Conservation (phyloP, 1,140 invertebrate species). For the Mactra quadrangularis region DNA sequence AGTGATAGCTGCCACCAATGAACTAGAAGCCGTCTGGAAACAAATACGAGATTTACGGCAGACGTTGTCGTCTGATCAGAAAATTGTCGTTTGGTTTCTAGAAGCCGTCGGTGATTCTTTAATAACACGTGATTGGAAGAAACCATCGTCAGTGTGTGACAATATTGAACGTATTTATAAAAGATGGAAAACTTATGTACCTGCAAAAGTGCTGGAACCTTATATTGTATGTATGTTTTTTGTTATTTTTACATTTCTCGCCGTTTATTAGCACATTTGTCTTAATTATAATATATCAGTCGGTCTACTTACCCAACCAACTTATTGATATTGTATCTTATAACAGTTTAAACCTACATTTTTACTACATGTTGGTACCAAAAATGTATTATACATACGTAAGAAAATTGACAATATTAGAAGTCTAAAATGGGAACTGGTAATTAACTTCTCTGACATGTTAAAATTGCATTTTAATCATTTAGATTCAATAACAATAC, state of each 20-base stretch:
- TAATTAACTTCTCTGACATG: too few species aligned
- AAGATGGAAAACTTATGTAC: not conserved
- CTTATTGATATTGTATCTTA: too few species aligned
- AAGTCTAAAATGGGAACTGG: too few species aligned
- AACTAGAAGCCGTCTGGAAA: conserved; percentile 11
- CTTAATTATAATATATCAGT: too few species aligned
- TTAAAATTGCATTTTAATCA: too few species aligned
- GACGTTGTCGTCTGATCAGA: not conserved
- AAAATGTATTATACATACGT: too few species aligned
- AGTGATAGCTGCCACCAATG: not conserved
- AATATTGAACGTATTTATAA: not conserved
- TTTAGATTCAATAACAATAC: too few species aligned
- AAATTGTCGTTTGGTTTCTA: not conserved
- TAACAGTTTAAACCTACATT: too few species aligned
- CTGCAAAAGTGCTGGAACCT: not conserved
- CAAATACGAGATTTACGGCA: conserved; percentile 10
- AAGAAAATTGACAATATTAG: too few species aligned
- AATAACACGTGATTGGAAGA: not conserved
- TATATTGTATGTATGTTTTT: not conserved
- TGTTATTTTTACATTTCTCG: not conserved
- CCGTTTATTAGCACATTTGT: not conserved
- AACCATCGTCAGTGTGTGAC: not conserved
- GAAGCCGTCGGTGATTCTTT: conserved; percentile 3
- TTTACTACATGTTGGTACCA: too few species aligned
- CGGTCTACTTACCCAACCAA: too few species aligned